These are phyloP conservation scores for Metopolophium dirhodum DNA, from an alignment of 1,140 invertebrate genomes.

Conservation along the genomic window DNA sequence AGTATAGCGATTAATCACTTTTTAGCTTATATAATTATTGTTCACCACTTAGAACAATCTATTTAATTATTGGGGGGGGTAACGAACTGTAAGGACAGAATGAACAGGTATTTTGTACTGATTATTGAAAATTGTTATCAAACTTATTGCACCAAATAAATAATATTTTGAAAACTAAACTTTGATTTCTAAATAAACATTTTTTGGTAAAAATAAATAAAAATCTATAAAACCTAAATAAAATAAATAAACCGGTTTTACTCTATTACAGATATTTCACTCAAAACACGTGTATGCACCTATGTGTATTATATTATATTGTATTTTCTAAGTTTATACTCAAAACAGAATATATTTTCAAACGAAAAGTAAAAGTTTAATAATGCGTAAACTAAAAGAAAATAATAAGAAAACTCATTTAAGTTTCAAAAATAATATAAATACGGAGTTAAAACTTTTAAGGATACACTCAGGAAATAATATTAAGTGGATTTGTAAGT, in stretches of 20 bases:
- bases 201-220: background rate
- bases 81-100: background rate
- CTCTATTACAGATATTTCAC: background rate
- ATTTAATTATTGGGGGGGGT: background rate
- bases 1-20: conserved; percentile 1
- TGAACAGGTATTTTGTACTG: background rate
- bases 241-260: background rate
- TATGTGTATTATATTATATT: conserved; percentile 18
- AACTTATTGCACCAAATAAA: background rate
- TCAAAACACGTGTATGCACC: background rate
- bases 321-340: conserved; percentile 43
- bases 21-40: background rate
- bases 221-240: background rate
- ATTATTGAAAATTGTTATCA: background rate
- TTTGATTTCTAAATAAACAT: background rate
- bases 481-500: conserved; percentile 27
- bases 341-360: conserved; percentile 23
- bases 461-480: conserved; percentile 28
- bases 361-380: conserved; percentile 48
- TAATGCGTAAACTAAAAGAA: conserved; percentile 42
- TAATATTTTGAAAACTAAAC: background rate
- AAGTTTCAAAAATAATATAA: conserved; percentile 44
- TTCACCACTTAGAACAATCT: background rate
- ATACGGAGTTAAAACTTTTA: conserved; percentile 38
- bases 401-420: conserved; percentile 64